Conservation (phyloP, 2,797 vertebrate genomes). For the Micropoecilia bifurca region DNA sequence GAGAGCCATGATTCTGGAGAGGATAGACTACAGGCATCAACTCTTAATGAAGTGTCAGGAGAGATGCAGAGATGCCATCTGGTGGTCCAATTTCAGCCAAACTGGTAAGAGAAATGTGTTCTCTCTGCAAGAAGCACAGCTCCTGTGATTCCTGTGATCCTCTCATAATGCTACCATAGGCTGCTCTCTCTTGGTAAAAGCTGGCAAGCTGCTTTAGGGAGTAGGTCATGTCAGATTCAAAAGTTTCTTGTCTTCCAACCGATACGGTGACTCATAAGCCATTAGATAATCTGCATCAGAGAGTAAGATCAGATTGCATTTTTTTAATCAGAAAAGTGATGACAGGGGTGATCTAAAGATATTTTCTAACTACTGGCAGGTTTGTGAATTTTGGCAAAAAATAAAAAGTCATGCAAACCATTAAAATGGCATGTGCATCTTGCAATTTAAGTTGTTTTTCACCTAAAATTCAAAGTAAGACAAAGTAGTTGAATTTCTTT, state of each 20-base stretch:
- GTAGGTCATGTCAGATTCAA: slow-evolving; percentile 43
- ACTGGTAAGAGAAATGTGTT: slow-evolving; percentile 69
- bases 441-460: slow-evolving; percentile 7
- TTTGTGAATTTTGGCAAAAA: not conserved
- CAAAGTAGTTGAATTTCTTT: slow-evolving; percentile 7
- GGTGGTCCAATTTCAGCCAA: slow-evolving; percentile 74
- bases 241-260: slow-evolving; percentile 51
- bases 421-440: slow-evolving; percentile 1
- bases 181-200: slow-evolving; percentile 43
- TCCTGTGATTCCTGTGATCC: slow-evolving; percentile 42
- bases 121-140: slow-evolving; percentile 50
- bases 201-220: slow-evolving; percentile 54
- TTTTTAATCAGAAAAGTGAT: slow-evolving; percentile 8
- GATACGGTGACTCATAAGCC: slow-evolving; percentile 16
- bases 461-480: slow-evolving; percentile 14
- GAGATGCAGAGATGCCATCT: slow-evolving; percentile 78
- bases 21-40: slow-evolving; percentile 64
- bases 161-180: slow-evolving; percentile 54
- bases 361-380: not conserved
- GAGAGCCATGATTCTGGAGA: slow-evolving; percentile 56
- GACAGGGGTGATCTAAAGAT: slow-evolving; percentile 4
- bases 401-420: not conserved
- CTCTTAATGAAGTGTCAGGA: slow-evolving; percentile 71
- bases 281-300: not conserved
- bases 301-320: not conserved